These are phyloP conservation scores for Leptonema lineaticorne DNA, from an alignment of 1,140 invertebrate species.

Conservation along the genomic window DNA sequence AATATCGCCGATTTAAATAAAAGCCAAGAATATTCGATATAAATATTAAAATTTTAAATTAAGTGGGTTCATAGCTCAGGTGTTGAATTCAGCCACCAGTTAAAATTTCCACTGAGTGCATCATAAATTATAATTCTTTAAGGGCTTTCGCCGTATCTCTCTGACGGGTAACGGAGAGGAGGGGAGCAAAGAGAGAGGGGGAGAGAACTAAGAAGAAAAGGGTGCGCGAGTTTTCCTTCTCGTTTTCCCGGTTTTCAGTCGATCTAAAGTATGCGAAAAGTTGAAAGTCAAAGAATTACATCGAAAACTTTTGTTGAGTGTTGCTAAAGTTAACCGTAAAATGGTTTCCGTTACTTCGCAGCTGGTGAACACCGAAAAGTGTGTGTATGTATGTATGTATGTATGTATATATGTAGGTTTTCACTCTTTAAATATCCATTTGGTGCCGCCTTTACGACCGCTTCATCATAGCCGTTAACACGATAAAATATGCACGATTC, in stretches of 20 bases:
- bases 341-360: slow-evolving; percentile 7
- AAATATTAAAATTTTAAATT: too few relatives aligned
- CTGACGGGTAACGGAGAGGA: too few relatives aligned
- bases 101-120: neutral
- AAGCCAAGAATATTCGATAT: too few relatives aligned
- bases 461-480: neutral
- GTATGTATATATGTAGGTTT: slow-evolving; percentile 3
- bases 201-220: too few relatives aligned
- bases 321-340: slow-evolving; percentile 13
- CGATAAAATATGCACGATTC: too few relatives aligned
- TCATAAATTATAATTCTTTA: slow-evolving; percentile 11
- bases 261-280: slow-evolving; percentile 5
- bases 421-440: slow-evolving; percentile 16
- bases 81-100: neutral
- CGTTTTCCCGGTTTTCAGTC: neutral
- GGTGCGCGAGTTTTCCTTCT: neutral
- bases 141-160: too few relatives aligned
- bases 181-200: too few relatives aligned
- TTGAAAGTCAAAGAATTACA: slow-evolving; percentile 13
- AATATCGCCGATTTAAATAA: too few relatives aligned
- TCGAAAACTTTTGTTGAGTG: slow-evolving; percentile 12
- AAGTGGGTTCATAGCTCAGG: neutral
- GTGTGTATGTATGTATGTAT: too few relatives aligned
- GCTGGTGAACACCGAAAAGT: slow-evolving; percentile 5
- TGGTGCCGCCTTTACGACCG: slow-evolving; percentile 4